phyloP scores from a whole-genome alignment of 1,140 invertebrate genomes.

The Atta cephalotes region DNA sequence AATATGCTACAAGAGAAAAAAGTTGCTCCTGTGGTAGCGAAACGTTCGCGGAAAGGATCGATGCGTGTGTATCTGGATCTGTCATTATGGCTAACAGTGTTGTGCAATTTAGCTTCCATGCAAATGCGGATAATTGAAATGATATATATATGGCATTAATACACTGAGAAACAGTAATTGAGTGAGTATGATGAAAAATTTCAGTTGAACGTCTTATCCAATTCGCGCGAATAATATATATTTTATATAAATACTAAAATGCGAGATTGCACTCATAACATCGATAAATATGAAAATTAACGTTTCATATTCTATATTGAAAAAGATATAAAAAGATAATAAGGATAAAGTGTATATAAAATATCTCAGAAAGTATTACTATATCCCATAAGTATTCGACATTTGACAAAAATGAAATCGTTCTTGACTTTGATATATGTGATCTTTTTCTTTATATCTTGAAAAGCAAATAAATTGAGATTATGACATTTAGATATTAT shows the following conservation, averaged over 20 bases:
- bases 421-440: not conserved
- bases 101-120: conserved; percentile 34
- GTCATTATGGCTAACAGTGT: conserved; percentile 46
- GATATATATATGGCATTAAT: conserved; percentile 26
- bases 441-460: not conserved
- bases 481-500: not conserved
- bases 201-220: not conserved
- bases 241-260: not conserved
- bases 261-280: not conserved
- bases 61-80: conserved; percentile 44
- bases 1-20: conserved; percentile 27
- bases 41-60: conserved; percentile 38
- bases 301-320: no score
- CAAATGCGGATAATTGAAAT: conserved; percentile 37
- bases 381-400: not conserved
- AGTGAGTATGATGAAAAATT: not conserved
- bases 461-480: not conserved
- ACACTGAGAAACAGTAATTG: conserved; percentile 21
- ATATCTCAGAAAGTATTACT: not conserved
- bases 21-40: not conserved
- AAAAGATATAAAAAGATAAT: no score
- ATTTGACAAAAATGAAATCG: not conserved
- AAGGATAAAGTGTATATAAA: no score
- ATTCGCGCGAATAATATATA: not conserved
- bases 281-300: not conserved